Conservation (phyloP, 2,888 invertebrate species). For the Melitaea athalia region DNA sequence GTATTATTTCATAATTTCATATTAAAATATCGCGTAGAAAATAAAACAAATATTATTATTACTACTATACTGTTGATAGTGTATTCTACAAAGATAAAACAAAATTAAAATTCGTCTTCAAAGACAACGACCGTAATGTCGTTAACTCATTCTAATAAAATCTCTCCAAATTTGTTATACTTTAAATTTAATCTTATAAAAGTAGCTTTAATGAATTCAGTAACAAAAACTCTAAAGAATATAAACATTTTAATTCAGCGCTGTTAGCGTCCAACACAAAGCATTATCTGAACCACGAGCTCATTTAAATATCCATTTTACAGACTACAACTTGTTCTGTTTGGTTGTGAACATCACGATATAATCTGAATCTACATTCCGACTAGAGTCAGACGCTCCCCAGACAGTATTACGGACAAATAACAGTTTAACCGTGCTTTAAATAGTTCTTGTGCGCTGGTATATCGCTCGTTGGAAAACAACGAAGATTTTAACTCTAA, state of each 20-base stretch:
- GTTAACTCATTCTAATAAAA: background rate
- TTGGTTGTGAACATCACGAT: slow-evolving; percentile 25
- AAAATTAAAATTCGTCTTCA: background rate
- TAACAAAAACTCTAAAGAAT: slow-evolving; percentile 20
- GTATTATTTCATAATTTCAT: too few relatives aligned
- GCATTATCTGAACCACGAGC: slow-evolving; percentile 15
- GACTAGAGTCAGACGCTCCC: slow-evolving; percentile 25
- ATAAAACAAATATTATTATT: background rate
- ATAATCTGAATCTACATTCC: slow-evolving; percentile 28
- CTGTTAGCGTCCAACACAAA: slow-evolving; percentile 21
- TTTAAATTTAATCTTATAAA: background rate
- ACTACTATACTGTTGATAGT: background rate
- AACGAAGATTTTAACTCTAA: slow-evolving; percentile 23
- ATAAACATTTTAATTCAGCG: slow-evolving; percentile 21
- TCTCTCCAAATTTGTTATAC: background rate
- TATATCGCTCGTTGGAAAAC: slow-evolving; percentile 24
- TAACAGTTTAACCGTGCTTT: slow-evolving; percentile 30
- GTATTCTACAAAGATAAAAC: background rate
- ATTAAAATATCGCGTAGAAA: too few relatives aligned
- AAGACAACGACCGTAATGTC: background rate
- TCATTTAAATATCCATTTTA: slow-evolving; percentile 30
- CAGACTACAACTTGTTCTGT: slow-evolving; percentile 23
- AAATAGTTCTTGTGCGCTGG: slow-evolving; percentile 26
- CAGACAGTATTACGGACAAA: slow-evolving; percentile 22
- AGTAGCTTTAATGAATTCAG: slow-evolving; percentile 3